Percentiles rank a stretch among this genome's conserved stretches.
These are phyloP conservation scores for Nycticebus coucang DNA, from an alignment of 2,113 vertebrate species.

Conservation along the genomic window DNA sequence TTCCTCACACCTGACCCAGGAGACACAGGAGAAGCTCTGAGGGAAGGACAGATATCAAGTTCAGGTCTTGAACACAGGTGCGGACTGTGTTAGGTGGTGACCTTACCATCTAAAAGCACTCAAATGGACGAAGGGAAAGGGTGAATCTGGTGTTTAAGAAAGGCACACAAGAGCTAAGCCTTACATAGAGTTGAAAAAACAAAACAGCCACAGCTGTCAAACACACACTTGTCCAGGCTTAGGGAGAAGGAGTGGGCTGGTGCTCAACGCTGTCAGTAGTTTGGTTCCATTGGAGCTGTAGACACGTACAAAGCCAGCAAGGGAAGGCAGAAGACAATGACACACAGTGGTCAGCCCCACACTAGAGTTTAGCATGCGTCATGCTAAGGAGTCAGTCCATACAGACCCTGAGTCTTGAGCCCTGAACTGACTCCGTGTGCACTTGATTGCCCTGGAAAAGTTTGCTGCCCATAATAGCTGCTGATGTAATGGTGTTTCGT, in stretches of 20 bases:
- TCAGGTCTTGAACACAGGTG: background rate
- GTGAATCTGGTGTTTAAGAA: background rate
- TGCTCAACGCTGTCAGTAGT: background rate
- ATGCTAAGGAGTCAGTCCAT: background rate
- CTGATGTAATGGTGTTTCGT: conserved; percentile 50
- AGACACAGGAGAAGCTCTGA: background rate
- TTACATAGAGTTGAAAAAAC: background rate
- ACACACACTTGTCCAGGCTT: background rate
- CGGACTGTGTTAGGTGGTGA: background rate
- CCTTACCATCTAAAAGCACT: background rate
- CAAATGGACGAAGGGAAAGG: background rate
- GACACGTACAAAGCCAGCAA: background rate
- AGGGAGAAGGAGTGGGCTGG: background rate
- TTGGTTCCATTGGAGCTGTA: background rate
- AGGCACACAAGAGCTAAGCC: background rate
- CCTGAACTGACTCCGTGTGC: background rate
- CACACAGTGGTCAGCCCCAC: accelerated
- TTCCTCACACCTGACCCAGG: background rate
- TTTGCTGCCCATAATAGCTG: background rate
- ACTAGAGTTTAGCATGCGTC: too few species aligned
- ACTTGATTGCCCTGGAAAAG: too few species aligned
- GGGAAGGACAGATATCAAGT: background rate
- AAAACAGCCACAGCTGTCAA: background rate
- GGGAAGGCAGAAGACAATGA: background rate
- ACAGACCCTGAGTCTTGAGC: background rate